Evolutionary conservation across 2,888 invertebrate genomes (phyloP).

Genomic region (Isotomurus palustris): DNA sequence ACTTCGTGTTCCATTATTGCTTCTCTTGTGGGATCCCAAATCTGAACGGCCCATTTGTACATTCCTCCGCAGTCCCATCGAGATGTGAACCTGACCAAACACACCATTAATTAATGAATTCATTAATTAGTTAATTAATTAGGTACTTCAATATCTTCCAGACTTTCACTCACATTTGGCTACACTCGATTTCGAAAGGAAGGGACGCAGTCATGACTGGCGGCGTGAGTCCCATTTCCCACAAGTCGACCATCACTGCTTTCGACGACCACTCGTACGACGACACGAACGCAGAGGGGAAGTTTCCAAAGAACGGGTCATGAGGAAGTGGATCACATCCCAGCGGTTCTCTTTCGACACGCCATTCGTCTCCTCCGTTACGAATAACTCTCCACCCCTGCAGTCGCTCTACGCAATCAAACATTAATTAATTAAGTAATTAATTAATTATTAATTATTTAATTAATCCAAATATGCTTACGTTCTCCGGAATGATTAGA

Average conservation of each 20-base stretch:
- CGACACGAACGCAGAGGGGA: constrained; percentile 25
- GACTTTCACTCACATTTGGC: constrained; percentile 21
- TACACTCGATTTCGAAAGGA: constrained; percentile 30
- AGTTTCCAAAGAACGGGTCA: constrained; percentile 12
- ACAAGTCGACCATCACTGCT: constrained; percentile 25
- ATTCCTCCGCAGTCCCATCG: constrained; percentile 34
- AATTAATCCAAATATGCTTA: constrained; percentile 8
- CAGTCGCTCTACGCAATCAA: background rate
- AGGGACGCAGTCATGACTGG: constrained; percentile 29
- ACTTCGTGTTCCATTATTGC: constrained; percentile 19
- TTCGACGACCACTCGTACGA: constrained; percentile 29
- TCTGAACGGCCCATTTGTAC: constrained; percentile 20
- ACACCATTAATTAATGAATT: background rate
- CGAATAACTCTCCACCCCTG: constrained; percentile 18
- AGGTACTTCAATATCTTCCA: background rate
- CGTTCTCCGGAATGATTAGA: constrained; percentile 29
- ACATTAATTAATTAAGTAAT: background rate
- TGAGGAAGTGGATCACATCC: constrained; percentile 19
- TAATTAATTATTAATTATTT: background rate
- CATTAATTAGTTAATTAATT: background rate
- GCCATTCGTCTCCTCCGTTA: constrained; percentile 24
- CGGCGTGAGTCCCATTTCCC: constrained; percentile 31
- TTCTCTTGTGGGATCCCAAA: constrained; percentile 19
- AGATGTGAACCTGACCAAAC: constrained; percentile 16
- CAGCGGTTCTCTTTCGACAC: constrained; percentile 15